Percentiles rank a stretch among this genome's conserved stretches.
phyloP scores from a whole-genome alignment of 2,888 invertebrate genomes.

The Cerceris ruficornis region DNA sequence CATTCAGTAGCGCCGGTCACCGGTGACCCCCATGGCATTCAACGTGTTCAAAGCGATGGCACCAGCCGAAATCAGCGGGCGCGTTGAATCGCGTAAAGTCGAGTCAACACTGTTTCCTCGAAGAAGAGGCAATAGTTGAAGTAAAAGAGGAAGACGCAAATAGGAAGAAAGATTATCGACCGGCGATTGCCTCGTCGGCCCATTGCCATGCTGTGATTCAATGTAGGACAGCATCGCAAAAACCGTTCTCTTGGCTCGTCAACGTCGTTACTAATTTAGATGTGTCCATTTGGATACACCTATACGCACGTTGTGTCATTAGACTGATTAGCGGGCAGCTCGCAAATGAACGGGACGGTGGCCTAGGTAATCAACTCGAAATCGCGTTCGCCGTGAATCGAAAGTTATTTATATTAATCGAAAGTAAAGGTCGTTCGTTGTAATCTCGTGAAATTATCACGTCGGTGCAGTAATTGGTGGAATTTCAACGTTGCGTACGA shows the following conservation, averaged over 20 bases:
- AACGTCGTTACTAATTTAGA: constrained; percentile 72
- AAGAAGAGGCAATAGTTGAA: constrained; percentile 24
- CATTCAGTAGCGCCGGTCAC: too few species aligned
- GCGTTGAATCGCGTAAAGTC: background rate
- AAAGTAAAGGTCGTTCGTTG: background rate
- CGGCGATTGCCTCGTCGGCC: constrained; percentile 33
- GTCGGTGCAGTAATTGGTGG: background rate
- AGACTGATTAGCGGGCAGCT: constrained; percentile 62
- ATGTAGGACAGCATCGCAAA: constrained; percentile 66
- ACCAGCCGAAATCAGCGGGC: background rate
- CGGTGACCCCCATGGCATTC: too few species aligned
- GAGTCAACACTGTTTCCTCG: background rate
- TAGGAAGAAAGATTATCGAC: constrained; percentile 59
- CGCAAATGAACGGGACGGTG: constrained; percentile 31
- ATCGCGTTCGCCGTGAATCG: background rate
- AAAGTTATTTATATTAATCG: background rate
- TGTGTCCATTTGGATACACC: constrained; percentile 71
- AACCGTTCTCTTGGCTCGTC: constrained; percentile 65
- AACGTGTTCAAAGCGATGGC: too few species aligned
- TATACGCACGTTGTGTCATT: constrained; percentile 63
- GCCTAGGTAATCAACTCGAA: constrained; percentile 8
- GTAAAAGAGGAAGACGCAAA: constrained; percentile 16
- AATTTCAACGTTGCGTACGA: too few species aligned
- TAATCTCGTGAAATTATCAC: background rate
- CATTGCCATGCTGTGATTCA: constrained; percentile 50